Evolutionary conservation across 2,797 vertebrate species (phyloP).

Genomic region (Bucorvus abyssinicus): DNA sequence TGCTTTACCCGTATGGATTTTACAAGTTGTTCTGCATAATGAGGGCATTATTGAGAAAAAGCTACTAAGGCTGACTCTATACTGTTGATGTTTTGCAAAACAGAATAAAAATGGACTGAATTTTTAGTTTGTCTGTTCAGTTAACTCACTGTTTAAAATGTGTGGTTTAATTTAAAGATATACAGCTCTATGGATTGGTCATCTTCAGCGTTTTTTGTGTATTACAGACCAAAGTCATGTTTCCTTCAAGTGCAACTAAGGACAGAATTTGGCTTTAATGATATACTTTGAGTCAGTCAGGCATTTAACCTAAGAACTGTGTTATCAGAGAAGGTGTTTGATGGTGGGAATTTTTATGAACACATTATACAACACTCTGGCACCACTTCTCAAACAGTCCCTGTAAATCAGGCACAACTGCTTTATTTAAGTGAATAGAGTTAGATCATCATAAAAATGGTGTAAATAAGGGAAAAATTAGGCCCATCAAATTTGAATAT

Average conservation of each 20-base stretch:
- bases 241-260: not conserved
- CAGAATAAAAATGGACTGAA: not conserved
- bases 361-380: not conserved
- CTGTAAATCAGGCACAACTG: conserved; percentile 10
- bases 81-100: not conserved
- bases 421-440: not conserved
- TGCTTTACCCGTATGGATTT: rapidly evolving
- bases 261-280: not conserved
- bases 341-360: conserved; percentile 20
- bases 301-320: not conserved
- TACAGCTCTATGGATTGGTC: not conserved
- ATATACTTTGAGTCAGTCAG: not conserved
- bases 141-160: not conserved
- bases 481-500: not conserved
- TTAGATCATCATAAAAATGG: not conserved
- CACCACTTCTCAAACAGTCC: not conserved
- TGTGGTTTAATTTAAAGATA: not conserved
- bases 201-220: not conserved
- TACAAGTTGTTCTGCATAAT: not conserved
- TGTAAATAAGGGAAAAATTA: conserved; percentile 25
- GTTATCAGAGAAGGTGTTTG: conserved; percentile 8
- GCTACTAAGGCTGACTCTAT: not conserved
- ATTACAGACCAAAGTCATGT: not conserved
- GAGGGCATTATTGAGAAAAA: not conserved
- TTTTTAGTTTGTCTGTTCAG: not conserved